Base-by-base conservation (phyloP, 2,888 invertebrate genomes). In the Archips crataeganus region DNA sequence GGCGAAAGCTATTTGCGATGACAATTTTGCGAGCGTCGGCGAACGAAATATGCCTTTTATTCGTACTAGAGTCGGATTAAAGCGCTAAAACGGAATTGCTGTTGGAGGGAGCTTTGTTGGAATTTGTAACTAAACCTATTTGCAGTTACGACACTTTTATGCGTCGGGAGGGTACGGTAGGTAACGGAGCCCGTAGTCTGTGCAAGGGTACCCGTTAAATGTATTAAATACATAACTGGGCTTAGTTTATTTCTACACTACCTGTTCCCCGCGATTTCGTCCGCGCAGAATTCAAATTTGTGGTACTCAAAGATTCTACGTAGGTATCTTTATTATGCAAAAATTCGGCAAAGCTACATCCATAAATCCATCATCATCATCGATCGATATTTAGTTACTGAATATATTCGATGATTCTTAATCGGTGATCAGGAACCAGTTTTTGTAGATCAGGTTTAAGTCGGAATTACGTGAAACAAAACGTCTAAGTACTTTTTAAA, bases 11-110 rank as follows among this genome's bases (percentile, higher is more conserved):
- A 94, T 94, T 94, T 94, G 93, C 91, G 93, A 93, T 94, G 94
- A 94, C 94, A 94, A 94, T 94, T 94, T 94, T 87, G 92, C 90
- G 89, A 92, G 90, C 91, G 90, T 88, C 89, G 91, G 89, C 85
- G 92, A 90, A 92, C 93, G 93, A 93, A 94, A 94, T 94, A 94
- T 94, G 94, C 93, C 94, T 94, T 94, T 94, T 94, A 94, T 94
- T 91, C 93, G 91, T 85, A 90, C 84, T 87, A 85, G 90, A 90
- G 90, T 86, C 90, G 94, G 91, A 94, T 94, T 94, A 94, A 91
- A 88, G 91, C 91, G 88, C 90, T 93, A 92, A 93, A 94, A 94
- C 91, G 89, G 92, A 92, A 94, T 93, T 91, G 92, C 88, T 93
- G 92, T 93, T 91, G 86, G 90, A 82, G 81, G 80, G 80, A 83